Base-by-base conservation (phyloP, 2,113 vertebrate genomes). In the Cranoglanis bouderius region DNA sequence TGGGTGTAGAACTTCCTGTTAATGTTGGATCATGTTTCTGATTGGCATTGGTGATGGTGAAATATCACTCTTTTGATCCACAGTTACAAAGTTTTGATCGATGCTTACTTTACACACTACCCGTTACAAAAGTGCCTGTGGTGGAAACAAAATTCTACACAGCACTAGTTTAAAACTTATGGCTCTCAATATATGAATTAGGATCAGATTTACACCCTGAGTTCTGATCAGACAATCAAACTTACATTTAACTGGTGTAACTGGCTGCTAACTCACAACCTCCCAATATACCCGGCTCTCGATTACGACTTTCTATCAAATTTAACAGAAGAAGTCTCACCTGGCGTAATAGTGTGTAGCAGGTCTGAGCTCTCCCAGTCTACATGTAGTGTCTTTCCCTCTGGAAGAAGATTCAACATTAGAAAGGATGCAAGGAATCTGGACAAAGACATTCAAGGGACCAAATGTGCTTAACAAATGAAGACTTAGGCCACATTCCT, bases 321-420 rank as follows among this genome's bases (percentile, higher is more conserved):
- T 24, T 29, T 32, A 59, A 24, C 38, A 32, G 24, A 82, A 38
- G 7, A 65, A 38, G 85, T 53, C 40, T 85, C 43, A 96, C 96
- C 96, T 96, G 92, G 95, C 92, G 85, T 95, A 94, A 89, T 96
- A 96, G 88, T 94, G 93, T 18, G 93, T 95, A 18, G 95, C 96
- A 89, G 96, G 96, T 84, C 94, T 95, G 85, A 97, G 95, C 90
- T 97, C 96, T 70, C 92, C 93, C 87, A 96, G 91, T 18, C 92
- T 94, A 91, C 95, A 93, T 70, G 93, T 94, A 90, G 94, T 91
- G 84, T 91, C 94, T 82, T 95, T 93, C 82, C 96, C 96, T 85
- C 96, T 97, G 93, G 32, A 82, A 86, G 24, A 86, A 51, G 12
- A 29, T 82, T 82, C 53, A 46, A 85, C 29, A 67, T 24, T 74